Evolutionary conservation across 2,113 vertebrate species (phyloP).

Genomic region (Phaethornis superciliosus): DNA sequence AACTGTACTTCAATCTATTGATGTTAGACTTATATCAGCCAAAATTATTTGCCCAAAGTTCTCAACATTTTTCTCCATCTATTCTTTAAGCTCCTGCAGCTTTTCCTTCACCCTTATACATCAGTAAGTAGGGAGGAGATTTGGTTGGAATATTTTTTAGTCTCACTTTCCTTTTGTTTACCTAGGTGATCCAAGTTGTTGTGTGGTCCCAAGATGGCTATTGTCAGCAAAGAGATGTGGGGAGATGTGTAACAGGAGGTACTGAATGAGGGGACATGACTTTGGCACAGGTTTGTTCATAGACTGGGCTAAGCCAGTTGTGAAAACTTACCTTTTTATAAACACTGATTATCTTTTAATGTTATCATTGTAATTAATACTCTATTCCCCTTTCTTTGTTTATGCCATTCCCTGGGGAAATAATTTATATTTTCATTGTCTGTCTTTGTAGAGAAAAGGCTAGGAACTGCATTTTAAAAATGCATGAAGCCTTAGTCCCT

Average conservation of each 20-base stretch:
- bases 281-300: background rate
- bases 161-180: background rate
- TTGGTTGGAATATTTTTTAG: background rate
- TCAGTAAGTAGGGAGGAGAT: background rate
- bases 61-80: background rate
- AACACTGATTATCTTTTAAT: conserved; percentile 23
- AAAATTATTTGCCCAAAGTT: background rate
- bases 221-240: background rate
- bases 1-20: background rate
- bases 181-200: background rate
- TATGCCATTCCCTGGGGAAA: background rate
- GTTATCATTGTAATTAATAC: background rate
- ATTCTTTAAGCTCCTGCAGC: background rate
- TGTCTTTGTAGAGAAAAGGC: conserved; percentile 1
- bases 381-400: background rate
- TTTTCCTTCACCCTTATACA: background rate
- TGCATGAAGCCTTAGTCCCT: background rate
- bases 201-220: background rate
- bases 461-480: background rate
- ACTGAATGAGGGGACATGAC: background rate
- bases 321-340: background rate
- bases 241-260: background rate
- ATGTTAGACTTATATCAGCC: background rate
- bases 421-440: conserved; percentile 47
- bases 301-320: background rate